Evolutionary conservation across 2,797 vertebrate species (phyloP).

Genomic region (Sciurus vulgaris): DNA sequence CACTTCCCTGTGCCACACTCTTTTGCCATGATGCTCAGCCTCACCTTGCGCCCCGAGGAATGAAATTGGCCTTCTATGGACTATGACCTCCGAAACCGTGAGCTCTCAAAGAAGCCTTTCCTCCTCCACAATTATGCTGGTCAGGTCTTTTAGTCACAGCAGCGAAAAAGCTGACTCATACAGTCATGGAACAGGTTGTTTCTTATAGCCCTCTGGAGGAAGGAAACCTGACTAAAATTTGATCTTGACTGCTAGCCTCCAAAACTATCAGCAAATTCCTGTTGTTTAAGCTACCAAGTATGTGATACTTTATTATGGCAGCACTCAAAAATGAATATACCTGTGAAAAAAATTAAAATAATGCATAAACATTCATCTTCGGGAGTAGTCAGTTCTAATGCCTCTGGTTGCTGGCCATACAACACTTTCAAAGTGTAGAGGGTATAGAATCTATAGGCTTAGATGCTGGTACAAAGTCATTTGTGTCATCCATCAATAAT

Average conservation of each 20-base stretch:
- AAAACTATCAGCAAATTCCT: constrained; percentile 3
- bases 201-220: not conserved
- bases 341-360: not conserved
- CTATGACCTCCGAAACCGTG: too few species aligned
- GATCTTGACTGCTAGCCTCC: not conserved
- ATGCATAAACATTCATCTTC: constrained; percentile 24
- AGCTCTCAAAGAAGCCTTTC: too few species aligned
- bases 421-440: constrained; percentile 56
- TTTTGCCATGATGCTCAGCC: too few species aligned
- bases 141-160: too few species aligned
- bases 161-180: too few species aligned
- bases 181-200: not conserved
- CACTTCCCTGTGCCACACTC: too few species aligned
- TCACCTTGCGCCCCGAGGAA: too few species aligned
- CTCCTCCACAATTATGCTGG: too few species aligned
- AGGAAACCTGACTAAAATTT: not conserved
- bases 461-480: constrained; percentile 21
- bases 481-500: constrained; percentile 68
- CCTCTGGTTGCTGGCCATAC: constrained; percentile 4
- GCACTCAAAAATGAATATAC: not conserved
- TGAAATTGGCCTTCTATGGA: too few species aligned
- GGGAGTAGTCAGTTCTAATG: constrained; percentile 27
- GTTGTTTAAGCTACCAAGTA: not conserved
- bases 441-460: constrained; percentile 8
- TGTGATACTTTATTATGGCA: not conserved